Evolutionary conservation across 2,888 invertebrate genomes (phyloP), one percentile per base, ranked within the genome.

Genomic region (Acleris laterana): DNA sequence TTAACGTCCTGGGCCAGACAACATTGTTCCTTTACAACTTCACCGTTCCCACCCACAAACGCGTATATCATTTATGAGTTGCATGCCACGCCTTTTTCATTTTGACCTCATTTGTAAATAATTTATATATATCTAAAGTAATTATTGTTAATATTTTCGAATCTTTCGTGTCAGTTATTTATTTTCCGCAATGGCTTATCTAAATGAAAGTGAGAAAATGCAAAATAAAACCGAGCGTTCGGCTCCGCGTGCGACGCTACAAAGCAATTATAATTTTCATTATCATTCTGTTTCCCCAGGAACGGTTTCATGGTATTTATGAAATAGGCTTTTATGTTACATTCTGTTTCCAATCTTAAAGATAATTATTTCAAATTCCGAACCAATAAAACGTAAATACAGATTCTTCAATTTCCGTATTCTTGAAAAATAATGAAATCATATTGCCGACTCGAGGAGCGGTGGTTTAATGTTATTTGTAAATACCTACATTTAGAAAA

Each of bases 251-350:
- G 57, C 56, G 56, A 16, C 17, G 48, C 48, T 51, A 38, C 48
- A 32, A 64, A 48, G 53, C 48, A 64, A 64, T 64, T 64, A 53
- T 48, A 64, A 59, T 64, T 64, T 64, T 59, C 59, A 64, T 64
- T 64, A 64, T 64, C 52, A 59, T 59, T 64, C 53, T 52, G 48
- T 64, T 64, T 48, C 48, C 52, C 61, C 46, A 38, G 53, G 48
- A 59, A 53, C 48, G 52, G 53, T 59, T 59, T 64, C 49, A 32
- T 38, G 53, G 53, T 59, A 59, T 58, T 52, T 63, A 58, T 57
- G 56, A 63, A 57, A 44, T 28, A 58, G 22, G 22, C 52, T 63
- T 59, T 63, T 28, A 57, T 58, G 44, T 52, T 32, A 63, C 48
- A 52, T 52, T 52, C 46, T 48, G 52, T 58, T 44, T 58, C 49